Percentiles rank a stretch among this genome's conserved stretches.
These are phyloP conservation scores for Tyrannus savana DNA, from an alignment of 2,113 vertebrate genomes.

Conservation along the genomic window DNA sequence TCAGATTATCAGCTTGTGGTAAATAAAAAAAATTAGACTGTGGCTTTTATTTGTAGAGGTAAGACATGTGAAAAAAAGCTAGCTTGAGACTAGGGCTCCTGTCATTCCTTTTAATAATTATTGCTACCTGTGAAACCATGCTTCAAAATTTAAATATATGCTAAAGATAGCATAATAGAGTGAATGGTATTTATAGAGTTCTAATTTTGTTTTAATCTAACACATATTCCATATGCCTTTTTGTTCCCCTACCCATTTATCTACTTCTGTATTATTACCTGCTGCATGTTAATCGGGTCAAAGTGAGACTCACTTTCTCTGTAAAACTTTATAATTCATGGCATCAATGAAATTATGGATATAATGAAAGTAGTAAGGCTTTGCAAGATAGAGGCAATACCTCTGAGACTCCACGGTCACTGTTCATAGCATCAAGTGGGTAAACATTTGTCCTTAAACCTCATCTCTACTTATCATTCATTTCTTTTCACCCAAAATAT, in stretches of 20 bases:
- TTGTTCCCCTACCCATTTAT: not conserved
- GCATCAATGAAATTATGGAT: not conserved
- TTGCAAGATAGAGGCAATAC: not conserved
- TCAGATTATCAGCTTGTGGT: not conserved
- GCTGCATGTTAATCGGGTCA: not conserved
- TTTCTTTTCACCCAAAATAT: not conserved
- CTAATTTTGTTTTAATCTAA: not conserved
- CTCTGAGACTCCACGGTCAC: not conserved
- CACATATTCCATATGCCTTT: not conserved
- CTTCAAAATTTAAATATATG: not conserved
- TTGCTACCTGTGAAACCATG: not conserved
- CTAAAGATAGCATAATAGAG: not conserved
- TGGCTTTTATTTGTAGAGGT: not conserved
- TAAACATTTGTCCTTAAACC: conserved; percentile 12
- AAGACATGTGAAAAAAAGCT: not conserved
- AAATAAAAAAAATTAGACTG: not conserved
- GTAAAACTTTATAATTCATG: not conserved
- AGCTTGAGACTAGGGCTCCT: not conserved
- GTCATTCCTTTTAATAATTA: not conserved
- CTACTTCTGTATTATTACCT: not conserved
- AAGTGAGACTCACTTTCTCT: not conserved
- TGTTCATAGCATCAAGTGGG: not conserved
- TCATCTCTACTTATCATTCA: not conserved
- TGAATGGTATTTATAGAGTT: not conserved
- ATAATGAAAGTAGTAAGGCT: not conserved